A percentile compares a stretch with the other conserved stretches of the same genome.
These are phyloP conservation scores for Cliona cf. orientalis DNA, from an alignment of 37 sponge, comb jelly and placozoan species.

Conservation along the genomic window DNA sequence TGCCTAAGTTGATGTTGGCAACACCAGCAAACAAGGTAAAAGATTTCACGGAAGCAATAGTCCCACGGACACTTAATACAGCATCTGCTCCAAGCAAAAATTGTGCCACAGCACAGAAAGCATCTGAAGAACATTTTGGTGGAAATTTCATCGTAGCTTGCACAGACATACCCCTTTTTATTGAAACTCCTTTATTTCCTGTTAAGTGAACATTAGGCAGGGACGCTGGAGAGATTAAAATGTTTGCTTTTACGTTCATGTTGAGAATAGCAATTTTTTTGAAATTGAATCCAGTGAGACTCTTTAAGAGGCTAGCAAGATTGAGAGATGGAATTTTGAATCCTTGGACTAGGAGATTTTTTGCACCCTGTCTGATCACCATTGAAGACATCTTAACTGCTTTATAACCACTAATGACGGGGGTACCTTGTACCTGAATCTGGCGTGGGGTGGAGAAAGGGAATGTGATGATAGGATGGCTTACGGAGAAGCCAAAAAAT, in stretches of 20 bases:
- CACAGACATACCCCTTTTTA: background rate
- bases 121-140: background rate
- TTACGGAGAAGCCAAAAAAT: background rate
- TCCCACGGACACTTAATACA: background rate
- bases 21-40: constrained; percentile 6
- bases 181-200: no score
- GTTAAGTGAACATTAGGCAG: background rate
- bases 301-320: background rate
- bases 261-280: constrained; percentile 2
- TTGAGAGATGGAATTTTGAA: constrained; percentile 9
- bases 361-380: background rate
- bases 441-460: background rate
- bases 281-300: background rate
- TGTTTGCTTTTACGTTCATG: background rate
- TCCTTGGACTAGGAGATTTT: background rate
- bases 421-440: background rate
- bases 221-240: constrained; percentile 11
- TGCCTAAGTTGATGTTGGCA: background rate
- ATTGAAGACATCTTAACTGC: background rate
- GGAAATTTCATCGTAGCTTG: background rate
- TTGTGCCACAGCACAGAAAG: constrained; percentile 20
- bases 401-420: constrained; percentile 4
- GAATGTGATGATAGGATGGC: background rate
- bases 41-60: background rate
- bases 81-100: constrained; percentile 27